Evolutionary conservation across 2,113 vertebrate genomes (phyloP).

Genomic region (Eurypyga helias): DNA sequence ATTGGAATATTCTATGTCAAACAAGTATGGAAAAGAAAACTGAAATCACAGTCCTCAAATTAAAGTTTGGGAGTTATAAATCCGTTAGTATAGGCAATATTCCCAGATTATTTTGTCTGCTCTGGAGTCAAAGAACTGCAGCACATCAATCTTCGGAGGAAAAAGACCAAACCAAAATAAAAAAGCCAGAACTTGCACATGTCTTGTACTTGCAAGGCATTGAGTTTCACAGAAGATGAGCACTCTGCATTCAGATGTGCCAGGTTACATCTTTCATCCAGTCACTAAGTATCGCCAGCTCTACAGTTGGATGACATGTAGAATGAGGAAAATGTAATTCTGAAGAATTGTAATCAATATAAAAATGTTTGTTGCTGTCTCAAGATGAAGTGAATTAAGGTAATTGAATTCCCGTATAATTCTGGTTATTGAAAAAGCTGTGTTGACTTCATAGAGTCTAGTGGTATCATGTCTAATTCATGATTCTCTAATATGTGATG

Average conservation of each 20-base stretch:
- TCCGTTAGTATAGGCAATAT: neutral
- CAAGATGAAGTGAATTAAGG: neutral
- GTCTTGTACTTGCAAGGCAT: neutral
- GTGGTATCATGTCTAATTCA: neutral
- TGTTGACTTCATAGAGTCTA: neutral
- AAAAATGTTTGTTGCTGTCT: neutral
- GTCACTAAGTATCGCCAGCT: neutral
- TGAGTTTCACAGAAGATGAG: constrained; percentile 12
- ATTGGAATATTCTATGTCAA: neutral
- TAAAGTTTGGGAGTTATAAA: constrained; percentile 12
- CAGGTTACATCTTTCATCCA: neutral
- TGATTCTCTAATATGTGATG: neutral
- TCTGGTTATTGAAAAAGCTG: neutral
- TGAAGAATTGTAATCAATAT: neutral
- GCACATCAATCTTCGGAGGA: neutral
- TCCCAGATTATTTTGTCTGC: constrained; percentile 15
- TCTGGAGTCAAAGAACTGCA: neutral
- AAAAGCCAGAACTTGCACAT: neutral
- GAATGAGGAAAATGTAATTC: neutral
- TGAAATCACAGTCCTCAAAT: neutral
- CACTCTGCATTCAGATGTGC: neutral
- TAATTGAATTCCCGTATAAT: neutral
- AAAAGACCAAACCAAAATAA: neutral
- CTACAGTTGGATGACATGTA: neutral
- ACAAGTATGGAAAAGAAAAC: neutral